Conservation (phyloP, 2,113 vertebrate genomes). For the Capra hircus region DNA sequence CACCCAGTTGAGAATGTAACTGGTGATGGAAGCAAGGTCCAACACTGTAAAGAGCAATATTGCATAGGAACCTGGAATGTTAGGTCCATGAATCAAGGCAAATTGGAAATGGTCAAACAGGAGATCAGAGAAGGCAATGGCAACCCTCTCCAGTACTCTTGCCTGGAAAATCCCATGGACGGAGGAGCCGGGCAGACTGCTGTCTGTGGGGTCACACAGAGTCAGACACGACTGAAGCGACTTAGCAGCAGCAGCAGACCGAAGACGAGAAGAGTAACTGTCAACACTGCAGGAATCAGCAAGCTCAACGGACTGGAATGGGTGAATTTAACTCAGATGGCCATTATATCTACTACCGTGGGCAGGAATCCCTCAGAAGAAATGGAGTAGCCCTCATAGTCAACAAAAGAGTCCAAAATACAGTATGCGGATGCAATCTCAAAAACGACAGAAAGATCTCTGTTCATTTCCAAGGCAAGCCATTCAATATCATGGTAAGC, state of each 20-base stretch:
- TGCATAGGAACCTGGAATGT: background rate
- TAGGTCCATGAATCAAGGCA: background rate
- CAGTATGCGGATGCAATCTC: background rate
- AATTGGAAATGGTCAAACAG: background rate
- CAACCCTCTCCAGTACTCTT: no score
- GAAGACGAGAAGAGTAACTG: background rate
- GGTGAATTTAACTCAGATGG: background rate
- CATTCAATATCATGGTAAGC: background rate
- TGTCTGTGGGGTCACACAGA: no score
- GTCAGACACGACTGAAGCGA: no score
- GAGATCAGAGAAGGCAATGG: background rate
- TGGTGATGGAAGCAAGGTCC: background rate
- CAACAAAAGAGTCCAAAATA: background rate
- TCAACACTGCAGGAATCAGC: background rate
- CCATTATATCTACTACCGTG: background rate
- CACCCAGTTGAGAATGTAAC: background rate
- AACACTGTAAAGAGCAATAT: background rate
- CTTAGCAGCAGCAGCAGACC: background rate
- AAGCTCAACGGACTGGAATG: fast-evolving
- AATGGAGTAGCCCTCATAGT: background rate
- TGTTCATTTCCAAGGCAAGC: background rate
- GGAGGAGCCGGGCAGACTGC: no score
- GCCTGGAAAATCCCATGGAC: no score
- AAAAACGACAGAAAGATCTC: background rate
- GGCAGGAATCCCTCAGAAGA: background rate